These are phyloP conservation scores for Ichneumoninae sp. DNA, from an alignment of 2,888 invertebrate species.

Conservation along the genomic window DNA sequence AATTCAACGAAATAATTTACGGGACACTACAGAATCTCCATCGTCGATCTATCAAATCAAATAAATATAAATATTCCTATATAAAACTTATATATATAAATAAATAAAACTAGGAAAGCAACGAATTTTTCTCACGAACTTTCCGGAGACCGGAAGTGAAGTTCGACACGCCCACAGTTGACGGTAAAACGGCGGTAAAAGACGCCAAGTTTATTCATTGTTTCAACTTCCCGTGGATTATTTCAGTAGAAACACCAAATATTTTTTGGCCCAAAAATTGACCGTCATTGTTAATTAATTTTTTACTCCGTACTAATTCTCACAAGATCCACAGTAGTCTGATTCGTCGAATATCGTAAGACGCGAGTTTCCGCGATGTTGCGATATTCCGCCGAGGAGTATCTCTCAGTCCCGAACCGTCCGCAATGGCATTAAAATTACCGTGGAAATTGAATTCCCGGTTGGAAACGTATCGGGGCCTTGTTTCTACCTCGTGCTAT, in stretches of 20 bases:
- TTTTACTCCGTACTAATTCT: neutral
- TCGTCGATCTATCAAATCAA: neutral
- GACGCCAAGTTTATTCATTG: neutral
- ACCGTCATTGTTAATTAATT: neutral
- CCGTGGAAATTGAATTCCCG: constrained; percentile 82
- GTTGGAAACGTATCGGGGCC: constrained; percentile 79
- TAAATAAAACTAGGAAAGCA: neutral
- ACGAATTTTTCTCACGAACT: neutral
- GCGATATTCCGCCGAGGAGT: constrained; percentile 10
- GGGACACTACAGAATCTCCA: neutral
- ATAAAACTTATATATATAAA: neutral
- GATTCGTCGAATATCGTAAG: neutral
- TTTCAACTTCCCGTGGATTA: neutral
- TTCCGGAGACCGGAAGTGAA: neutral
- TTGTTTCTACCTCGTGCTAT: constrained; percentile 65
- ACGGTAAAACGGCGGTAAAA: neutral
- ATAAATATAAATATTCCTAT: neutral
- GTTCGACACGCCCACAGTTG: neutral
- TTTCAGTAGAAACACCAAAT: neutral
- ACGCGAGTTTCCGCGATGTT: neutral
- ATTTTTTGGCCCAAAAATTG: neutral
- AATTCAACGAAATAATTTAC: constrained; percentile 5
- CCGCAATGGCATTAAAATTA: constrained; percentile 83
- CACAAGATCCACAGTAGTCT: neutral
- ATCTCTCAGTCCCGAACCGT: constrained; percentile 68